Evolutionary conservation across 1,140 invertebrate genomes (phyloP), one percentile per base, ranked within the genome.

Genomic region (Nasonia giraulti): DNA sequence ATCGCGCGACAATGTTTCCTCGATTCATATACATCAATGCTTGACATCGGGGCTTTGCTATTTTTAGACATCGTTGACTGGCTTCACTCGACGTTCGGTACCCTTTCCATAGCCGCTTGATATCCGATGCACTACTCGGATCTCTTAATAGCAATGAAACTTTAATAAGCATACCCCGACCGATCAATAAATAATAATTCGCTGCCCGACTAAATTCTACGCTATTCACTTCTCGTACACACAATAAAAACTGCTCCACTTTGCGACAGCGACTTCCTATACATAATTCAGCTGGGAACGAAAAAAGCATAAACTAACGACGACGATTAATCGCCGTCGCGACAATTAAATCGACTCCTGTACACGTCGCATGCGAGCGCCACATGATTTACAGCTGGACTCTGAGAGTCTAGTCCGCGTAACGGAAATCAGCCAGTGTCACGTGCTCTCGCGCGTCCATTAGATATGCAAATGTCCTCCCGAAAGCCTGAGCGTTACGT

Each of bases 401-500:
- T 5, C 40, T 44, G 40, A 44, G 37, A 40, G 73, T 20, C 37
- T 10, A 27, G 71, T 37, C 3, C 3, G 37, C 33, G 66, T 71
- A 55, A 79, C 83, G 76, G 76, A 84, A 78, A 55, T 69, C 14
- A n/a, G 27, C 40, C 37, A 66, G 69, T 11, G 23, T 78, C 81
- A 80, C 85, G 83, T 85, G 83, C 76, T 69, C 75, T 6, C 4
- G 17, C 44, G 23, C 44, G 23, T 31, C 71, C 66, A 85, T 86
- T 86, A 82, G 37, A 47, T 66, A 82, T 79, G 80, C 77, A 81
- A 78, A 85, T 85, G 75, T 71, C 80, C 20, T 3, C 31, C 31
- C 74, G 84, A 82, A 86, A 83, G 87, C 85, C 81, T 81, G 86
- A 84, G 86, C 85, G 86, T 85, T 87, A 87, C 74, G 87, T 85